Evolutionary conservation across 2,113 vertebrate genomes (phyloP).

Genomic region (Buteo buteo): DNA sequence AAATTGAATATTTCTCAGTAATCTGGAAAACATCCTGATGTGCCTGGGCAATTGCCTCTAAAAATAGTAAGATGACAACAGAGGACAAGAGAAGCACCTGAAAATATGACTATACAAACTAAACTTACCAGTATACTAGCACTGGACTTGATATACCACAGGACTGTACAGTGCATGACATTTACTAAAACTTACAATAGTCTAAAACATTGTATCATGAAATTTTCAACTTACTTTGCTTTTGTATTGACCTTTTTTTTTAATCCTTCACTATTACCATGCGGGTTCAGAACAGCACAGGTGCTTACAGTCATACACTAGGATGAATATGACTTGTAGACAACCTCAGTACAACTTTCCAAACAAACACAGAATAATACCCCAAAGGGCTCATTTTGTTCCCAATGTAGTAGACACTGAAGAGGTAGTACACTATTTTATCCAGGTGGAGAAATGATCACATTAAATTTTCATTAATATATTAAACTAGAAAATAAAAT

Average conservation of each 20-base stretch:
- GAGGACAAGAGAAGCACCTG: neutral
- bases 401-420: neutral
- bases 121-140: neutral
- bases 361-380: neutral
- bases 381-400: neutral
- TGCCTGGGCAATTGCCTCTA: neutral
- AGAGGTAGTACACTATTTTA: neutral
- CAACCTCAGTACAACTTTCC: neutral
- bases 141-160: neutral
- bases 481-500: neutral
- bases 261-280: neutral
- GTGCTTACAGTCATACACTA: neutral
- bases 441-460: neutral
- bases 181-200: neutral
- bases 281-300: neutral
- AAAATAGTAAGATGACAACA: neutral
- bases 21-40: neutral
- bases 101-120: neutral
- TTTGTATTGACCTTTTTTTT: neutral
- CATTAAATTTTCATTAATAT: neutral
- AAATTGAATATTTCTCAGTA: neutral
- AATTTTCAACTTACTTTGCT: neutral
- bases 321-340: neutral
- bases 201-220: neutral
- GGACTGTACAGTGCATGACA: neutral